Evolutionary conservation across 2,888 invertebrate species (phyloP).

Genomic region (Hirudinaria manillensis): DNA sequence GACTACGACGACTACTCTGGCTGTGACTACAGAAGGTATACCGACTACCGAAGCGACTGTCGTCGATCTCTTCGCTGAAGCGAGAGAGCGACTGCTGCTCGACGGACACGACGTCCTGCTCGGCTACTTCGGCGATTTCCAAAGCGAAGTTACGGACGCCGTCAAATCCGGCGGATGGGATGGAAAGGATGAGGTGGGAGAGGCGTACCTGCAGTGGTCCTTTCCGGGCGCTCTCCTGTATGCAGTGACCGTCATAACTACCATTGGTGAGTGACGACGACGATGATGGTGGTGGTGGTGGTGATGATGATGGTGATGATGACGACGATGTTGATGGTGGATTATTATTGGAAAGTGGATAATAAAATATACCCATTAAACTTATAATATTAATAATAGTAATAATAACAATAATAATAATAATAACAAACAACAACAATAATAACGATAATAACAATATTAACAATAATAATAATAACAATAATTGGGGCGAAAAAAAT

Average conservation of each 20-base stretch:
- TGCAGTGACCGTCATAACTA: slow-evolving; percentile 77
- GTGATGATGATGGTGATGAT: neutral
- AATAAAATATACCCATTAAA: too few species aligned
- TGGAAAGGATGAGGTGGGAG: slow-evolving; percentile 56
- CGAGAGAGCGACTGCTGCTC: too few species aligned
- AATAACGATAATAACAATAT: neutral
- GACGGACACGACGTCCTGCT: neutral
- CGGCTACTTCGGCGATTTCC: slow-evolving; percentile 61
- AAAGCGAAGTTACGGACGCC: slow-evolving; percentile 63
- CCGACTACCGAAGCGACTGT: too few species aligned
- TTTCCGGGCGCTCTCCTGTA: slow-evolving; percentile 78
- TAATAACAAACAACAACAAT: neutral
- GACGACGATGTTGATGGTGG: neutral
- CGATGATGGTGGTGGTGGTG: neutral
- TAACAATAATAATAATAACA: neutral
- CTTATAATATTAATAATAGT: slow-evolving; percentile 11
- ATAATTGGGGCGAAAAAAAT: too few species aligned
- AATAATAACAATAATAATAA: neutral
- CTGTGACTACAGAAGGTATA: too few species aligned
- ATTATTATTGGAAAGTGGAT: neutral
- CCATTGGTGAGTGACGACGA: slow-evolving; percentile 65
- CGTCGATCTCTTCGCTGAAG: too few species aligned
- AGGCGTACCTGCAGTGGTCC: slow-evolving; percentile 67
- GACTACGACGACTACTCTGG: too few species aligned
- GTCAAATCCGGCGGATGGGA: slow-evolving; percentile 62